Base-by-base conservation (phyloP, 2,888 invertebrate genomes). In the Tethea ocularis region DNA sequence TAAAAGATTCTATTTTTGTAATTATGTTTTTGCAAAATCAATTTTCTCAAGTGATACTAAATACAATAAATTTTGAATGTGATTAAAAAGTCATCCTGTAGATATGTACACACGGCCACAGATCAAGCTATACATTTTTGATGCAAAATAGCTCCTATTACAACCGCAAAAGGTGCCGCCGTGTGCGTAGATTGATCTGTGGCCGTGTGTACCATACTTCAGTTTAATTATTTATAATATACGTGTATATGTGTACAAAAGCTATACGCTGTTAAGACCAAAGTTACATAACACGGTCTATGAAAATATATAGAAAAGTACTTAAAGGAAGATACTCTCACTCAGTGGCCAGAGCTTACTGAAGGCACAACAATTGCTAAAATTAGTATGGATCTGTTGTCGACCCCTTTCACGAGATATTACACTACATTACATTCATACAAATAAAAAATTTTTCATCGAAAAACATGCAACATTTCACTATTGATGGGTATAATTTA, bases 321-420 rank as follows among this genome's bases (percentile, higher is more conserved):
- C 61, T 70, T 66, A 64, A 62, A 69, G 69, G 51, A 52, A 33
- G 68, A 71, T 68, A 74, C 72, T 67, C 58, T 58, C 71, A 69
- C 64, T 64, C 70, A 66, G 72, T 58, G 62, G 75, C 65, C 71
- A 68, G 68, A 75, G 73, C 72, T 74, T 74, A 72, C 69, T 69
- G 74, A 82, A 81, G 80, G 80, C 82, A 80, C 80, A 75, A 75
- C 69, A 67, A 72, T 60, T 66, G 67, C 64, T 71, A 67, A 64
- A 59, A 59, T 59, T 66, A 72, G 68, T 63, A 74, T 76, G 73
- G 69, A 70, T 53, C 68, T 67, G 62, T 62, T 54, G 63, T 38
- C 61, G 57, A 58, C 57, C 51, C 54, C 60, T 59, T 36, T 57
- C 51, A 51, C 8, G 58, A 33, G 36, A 46, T 1, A 10, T 20